These are phyloP conservation scores for Pelodiscus sinensis DNA, from an alignment of 2,113 vertebrate genomes.

Conservation along the genomic window DNA sequence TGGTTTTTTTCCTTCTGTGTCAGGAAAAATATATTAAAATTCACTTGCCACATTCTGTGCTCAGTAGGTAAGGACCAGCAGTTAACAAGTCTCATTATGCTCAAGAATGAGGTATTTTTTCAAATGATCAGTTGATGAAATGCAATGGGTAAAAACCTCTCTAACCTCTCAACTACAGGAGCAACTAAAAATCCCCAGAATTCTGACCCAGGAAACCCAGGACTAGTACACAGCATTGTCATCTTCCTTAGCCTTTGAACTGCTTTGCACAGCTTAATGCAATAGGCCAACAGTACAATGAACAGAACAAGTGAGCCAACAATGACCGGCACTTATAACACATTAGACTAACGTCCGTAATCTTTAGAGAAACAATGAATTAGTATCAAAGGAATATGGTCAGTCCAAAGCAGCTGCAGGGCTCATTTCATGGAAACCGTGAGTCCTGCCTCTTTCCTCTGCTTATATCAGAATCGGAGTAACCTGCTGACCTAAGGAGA, in stretches of 20 bases:
- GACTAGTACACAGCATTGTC: background rate
- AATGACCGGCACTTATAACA: background rate
- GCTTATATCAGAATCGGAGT: slow-evolving; percentile 24
- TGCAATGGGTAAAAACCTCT: background rate
- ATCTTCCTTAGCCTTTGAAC: background rate
- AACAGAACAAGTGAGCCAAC: background rate
- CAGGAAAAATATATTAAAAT: background rate
- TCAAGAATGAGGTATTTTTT: background rate
- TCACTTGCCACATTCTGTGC: background rate
- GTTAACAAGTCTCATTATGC: background rate
- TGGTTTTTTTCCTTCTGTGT: background rate
- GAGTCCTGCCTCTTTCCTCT: slow-evolving; percentile 15
- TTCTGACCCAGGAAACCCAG: background rate
- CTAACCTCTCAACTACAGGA: background rate
- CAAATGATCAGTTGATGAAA: background rate
- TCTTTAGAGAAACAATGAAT: slow-evolving; percentile 23
- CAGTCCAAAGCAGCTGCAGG: slow-evolving; percentile 39
- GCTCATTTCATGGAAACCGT: background rate
- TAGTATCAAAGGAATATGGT: slow-evolving; percentile 36
- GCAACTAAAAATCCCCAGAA: background rate
- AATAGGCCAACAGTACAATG: background rate
- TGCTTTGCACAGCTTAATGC: background rate
- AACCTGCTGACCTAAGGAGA: slow-evolving; percentile 58
- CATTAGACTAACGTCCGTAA: slow-evolving; percentile 12
- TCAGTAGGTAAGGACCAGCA: background rate